Evolutionary conservation across 2,113 vertebrate genomes (phyloP), one percentile per base, ranked within the genome.

Genomic region (Promerops cafer): DNA sequence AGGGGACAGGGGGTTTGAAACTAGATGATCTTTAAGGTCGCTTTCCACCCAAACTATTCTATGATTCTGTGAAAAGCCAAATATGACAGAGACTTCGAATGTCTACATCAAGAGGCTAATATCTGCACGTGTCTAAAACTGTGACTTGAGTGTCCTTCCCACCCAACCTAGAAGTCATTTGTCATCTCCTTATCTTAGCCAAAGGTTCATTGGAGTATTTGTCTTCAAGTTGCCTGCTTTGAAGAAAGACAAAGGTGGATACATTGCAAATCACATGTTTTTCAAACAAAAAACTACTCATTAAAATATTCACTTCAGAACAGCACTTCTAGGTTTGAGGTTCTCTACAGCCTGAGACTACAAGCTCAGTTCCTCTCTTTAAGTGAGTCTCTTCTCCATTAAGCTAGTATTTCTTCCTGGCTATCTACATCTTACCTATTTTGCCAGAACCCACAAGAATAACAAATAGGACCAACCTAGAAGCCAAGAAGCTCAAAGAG

Each of bases 1-100:
- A 56, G 49, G 35, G 10, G 16, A 5, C 2, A 8, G 6, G 12
- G 8, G 2, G 3, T 0, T 20, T 77, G 22, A 24, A 77, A 42
- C 12, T 7, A 20, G 10, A 9, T 37, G 3, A 31, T 19, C n/a
- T 54, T 35, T 35, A 31, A 49, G 10, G 22, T 23, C 21, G 4
- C 10, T 49, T 61, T 10, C n/a, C 16, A 54, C 8, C 10, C n/a
- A 76, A 83, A 54, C 12, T 3, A 40, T 68, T 76, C n/a, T 13
- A 10, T 8, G 13, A 39, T 71, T 42, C 40, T 13, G 6, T 50
- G 27, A 74, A 56, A 87, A 85, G 31, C 26, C 83, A 87, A 79
- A 63, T 49, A 27, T 8, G 60, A 78, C 19, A 85, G 42, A 80
- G 15, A 45, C 9, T 56, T 90, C 70, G 60, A 17, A 45, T 65